These are phyloP conservation scores for Borostomias antarcticus DNA, from an alignment of 2,797 vertebrate genomes.

Conservation along the genomic window DNA sequence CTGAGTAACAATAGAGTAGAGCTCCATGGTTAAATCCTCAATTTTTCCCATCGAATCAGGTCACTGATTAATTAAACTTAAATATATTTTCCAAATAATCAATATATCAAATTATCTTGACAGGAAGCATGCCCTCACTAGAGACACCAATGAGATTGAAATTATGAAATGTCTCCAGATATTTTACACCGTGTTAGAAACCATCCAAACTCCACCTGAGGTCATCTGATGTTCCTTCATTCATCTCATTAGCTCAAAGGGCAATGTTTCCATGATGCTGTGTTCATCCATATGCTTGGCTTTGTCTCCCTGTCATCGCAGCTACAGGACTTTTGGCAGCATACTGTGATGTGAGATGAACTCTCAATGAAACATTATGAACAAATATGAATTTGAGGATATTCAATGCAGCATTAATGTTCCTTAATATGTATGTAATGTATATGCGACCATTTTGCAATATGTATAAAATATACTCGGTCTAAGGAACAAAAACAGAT, in stretches of 20 bases:
- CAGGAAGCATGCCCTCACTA: not conserved
- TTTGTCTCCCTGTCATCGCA: not conserved
- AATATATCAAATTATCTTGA: not conserved
- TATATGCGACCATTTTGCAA: too few species aligned
- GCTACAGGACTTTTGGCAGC: not conserved
- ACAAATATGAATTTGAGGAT: too few species aligned
- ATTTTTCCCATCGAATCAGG: not conserved
- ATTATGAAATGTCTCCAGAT: not conserved
- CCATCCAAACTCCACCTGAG: not conserved
- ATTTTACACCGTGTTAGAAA: not conserved
- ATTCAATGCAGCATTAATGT: too few species aligned
- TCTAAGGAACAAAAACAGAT: not conserved
- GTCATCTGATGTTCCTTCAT: not conserved
- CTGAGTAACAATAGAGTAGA: not conserved
- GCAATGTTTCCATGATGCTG: constrained; percentile 3
- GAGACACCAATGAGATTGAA: not conserved
- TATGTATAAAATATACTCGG: not conserved
- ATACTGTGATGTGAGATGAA: not conserved
- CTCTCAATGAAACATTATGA: not conserved
- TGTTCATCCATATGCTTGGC: not conserved
- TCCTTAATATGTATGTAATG: too few species aligned
- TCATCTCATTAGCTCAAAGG: not conserved
- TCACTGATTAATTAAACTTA: not conserved
- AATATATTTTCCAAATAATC: not conserved
- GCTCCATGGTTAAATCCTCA: not conserved